Evolutionary conservation across 2,888 invertebrate genomes (phyloP).

Genomic region (Papilio gigon): DNA sequence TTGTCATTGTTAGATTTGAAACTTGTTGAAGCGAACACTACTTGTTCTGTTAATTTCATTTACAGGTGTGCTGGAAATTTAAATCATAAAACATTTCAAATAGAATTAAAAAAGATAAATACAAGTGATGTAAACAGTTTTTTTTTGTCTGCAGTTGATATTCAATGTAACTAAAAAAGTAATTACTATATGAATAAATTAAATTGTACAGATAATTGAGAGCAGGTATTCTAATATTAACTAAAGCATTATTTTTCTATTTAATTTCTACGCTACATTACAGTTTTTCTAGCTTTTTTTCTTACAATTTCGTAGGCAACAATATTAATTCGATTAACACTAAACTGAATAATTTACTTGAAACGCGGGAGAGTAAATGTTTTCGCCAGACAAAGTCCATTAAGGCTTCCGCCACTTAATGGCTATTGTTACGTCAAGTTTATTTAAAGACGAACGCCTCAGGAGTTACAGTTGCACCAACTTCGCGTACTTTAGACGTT

Average conservation of each 20-base stretch:
- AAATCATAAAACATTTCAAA: not conserved
- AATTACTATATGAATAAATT: too few species aligned
- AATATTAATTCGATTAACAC: not conserved
- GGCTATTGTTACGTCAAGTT: constrained; percentile 20
- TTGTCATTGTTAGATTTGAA: constrained; percentile 20
- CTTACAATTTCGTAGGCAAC: too few species aligned
- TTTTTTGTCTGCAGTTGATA: too few species aligned
- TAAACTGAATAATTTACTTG: constrained; percentile 10
- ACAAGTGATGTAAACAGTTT: too few species aligned
- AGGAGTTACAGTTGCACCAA: constrained; percentile 6
- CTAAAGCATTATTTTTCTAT: too few species aligned
- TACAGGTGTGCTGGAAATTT: not conserved
- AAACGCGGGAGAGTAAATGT: constrained; percentile 1
- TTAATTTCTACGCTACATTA: too few species aligned
- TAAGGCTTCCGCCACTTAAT: constrained; percentile 14
- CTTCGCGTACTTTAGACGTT: constrained; percentile 5
- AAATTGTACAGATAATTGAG: too few species aligned
- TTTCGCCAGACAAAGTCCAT: constrained; percentile 8
- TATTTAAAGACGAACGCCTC: constrained; percentile 20
- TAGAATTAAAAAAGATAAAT: not conserved
- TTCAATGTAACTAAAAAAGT: too few species aligned
- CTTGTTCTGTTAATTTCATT: not conserved
- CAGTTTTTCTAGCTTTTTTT: too few species aligned
- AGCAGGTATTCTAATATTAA: too few species aligned
- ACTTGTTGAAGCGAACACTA: constrained; percentile 10